Base-by-base conservation (phyloP, 1,140 invertebrate species). In the Ylistrum balloti region DNA sequence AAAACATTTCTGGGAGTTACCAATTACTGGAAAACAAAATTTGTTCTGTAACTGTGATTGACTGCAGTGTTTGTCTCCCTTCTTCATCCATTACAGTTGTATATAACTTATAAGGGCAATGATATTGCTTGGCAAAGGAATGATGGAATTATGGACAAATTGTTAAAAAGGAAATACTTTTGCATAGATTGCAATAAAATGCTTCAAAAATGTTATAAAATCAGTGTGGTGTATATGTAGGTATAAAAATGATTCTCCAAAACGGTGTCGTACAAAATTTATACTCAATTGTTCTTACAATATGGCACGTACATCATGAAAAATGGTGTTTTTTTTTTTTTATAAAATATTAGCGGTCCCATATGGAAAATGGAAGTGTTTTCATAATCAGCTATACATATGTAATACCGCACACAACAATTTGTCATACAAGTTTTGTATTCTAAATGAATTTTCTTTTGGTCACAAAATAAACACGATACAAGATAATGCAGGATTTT, bases 201-300 rank as follows among this genome's bases (percentile, higher is more conserved):
- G 22, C 56, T 28, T 74, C 56, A 74, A 74, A 74, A 74, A 74
- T n/a, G 22, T 74, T 74, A 74, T 22, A 74, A 74, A 74, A 74
- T 28, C n/a, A 7, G n/a, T 74, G n/a, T n/a, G 5, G 22, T 74
- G 56, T 74, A 74, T 74, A 74, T 74, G 56, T 74, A 74, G 56
- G 56, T 74, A 74, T 74, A 74, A 74, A 74, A 74, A 74, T 74
- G 56, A n/a, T 74, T 74, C 56, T n/a, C n/a, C 22, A 74, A 74
- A 74, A 74, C 28, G 41, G n/a, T 74, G 56, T 74, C 13, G 56
- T 74, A 74, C 56, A 74, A 74, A 74, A 74, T 28, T 74, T n/a
- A 74, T 74, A 74, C 56, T 0, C 56, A 74, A 28, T 74, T 1
- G 41, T 74, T 28, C n/a, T 28, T 28, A 74, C 3, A n/a, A n/a